A percentile compares a stretch with the other conserved stretches of the same genome.
phyloP scores from a whole-genome alignment of 2,113 vertebrate genomes.

The Pogona vitticeps region DNA sequence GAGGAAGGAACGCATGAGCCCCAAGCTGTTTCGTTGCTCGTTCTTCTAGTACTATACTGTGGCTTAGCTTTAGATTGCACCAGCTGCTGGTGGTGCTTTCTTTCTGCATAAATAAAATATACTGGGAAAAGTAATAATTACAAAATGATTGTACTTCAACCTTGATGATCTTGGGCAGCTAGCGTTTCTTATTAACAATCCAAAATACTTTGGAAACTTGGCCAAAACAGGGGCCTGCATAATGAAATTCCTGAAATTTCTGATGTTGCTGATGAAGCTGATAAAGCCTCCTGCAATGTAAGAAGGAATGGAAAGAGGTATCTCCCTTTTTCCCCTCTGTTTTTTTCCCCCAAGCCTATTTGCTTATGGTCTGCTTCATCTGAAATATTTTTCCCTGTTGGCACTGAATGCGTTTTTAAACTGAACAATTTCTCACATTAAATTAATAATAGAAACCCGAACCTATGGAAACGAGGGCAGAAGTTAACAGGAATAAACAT shows the following conservation, averaged over 20 bases:
- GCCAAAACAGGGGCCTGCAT: slow-evolving; percentile 43
- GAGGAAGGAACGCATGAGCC: background rate
- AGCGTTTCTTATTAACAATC: slow-evolving; percentile 48
- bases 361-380: slow-evolving; percentile 59
- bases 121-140: background rate
- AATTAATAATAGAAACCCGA: slow-evolving; percentile 57
- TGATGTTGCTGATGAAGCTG: slow-evolving; percentile 30
- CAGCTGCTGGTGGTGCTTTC: too few relatives aligned
- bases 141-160: background rate
- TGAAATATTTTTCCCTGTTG: slow-evolving; percentile 28
- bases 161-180: background rate
- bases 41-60: background rate
- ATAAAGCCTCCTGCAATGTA: slow-evolving; percentile 37
- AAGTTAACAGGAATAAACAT: slow-evolving; percentile 72
- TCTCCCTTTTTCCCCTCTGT: background rate
- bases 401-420: slow-evolving; percentile 65
- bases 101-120: background rate
- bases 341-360: slow-evolving; percentile 9
- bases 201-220: slow-evolving; percentile 53
- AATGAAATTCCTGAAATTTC: slow-evolving; percentile 40
- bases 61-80: background rate
- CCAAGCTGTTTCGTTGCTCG: background rate
- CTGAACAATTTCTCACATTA: slow-evolving; percentile 68
- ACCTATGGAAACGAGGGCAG: slow-evolving; percentile 58
- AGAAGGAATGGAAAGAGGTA: slow-evolving; percentile 21